phyloP scores from a whole-genome alignment of 2,113 vertebrate genomes.

The Microcebus lehilahytsara region DNA sequence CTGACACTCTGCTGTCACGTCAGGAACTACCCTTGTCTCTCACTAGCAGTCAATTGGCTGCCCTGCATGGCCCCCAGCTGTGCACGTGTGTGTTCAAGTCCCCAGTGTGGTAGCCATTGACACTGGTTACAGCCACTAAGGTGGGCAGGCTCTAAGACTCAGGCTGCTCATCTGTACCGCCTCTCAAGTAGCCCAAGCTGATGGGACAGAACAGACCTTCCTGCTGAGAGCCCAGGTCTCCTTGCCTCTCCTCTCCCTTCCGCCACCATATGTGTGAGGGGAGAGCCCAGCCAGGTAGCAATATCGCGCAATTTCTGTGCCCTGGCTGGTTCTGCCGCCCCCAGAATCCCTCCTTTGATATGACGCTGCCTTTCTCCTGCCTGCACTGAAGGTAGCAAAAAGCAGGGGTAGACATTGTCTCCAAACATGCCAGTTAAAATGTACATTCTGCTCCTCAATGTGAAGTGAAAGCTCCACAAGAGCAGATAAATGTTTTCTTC shows the following conservation, averaged over 20 bases:
- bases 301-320: constrained; percentile 66
- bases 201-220: background rate
- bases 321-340: constrained; percentile 9
- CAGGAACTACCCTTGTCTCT: constrained; percentile 57
- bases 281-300: constrained; percentile 64
- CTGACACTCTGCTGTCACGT: background rate
- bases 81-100: background rate
- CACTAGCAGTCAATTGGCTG: background rate
- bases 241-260: background rate
- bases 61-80: background rate
- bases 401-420: background rate
- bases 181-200: background rate
- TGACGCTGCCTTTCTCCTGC: background rate
- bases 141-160: constrained; percentile 13
- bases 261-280: background rate
- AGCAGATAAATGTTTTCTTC: background rate
- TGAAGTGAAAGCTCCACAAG: constrained; percentile 23
- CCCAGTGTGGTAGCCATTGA: background rate
- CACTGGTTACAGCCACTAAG: background rate
- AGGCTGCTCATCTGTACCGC: background rate
- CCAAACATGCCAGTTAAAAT: constrained; percentile 18
- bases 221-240: background rate
- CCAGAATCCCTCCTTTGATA: constrained; percentile 45
- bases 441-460: constrained; percentile 5
- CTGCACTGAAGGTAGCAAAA: constrained; percentile 21